These are phyloP conservation scores for Anoplolepis gracilipes DNA, from an alignment of 1,140 invertebrate species.

Conservation along the genomic window DNA sequence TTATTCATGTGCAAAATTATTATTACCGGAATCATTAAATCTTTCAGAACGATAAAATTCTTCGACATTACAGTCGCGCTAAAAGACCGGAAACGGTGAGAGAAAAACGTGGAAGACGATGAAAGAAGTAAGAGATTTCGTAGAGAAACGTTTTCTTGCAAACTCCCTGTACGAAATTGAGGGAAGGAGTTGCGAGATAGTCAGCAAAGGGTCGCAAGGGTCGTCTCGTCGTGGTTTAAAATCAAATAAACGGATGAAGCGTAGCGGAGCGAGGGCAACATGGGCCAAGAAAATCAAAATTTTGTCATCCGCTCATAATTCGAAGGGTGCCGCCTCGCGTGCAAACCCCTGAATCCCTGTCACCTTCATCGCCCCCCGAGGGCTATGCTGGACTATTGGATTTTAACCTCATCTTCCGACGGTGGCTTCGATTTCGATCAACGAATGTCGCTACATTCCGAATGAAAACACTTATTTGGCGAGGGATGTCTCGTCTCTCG, in stretches of 20 bases:
- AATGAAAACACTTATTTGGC: constrained; percentile 74
- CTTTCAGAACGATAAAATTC: constrained; percentile 27
- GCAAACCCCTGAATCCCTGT: not conserved
- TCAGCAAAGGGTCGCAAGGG: constrained; percentile 41
- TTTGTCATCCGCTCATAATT: constrained; percentile 80
- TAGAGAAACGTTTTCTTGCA: constrained; percentile 41
- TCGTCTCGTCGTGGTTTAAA: constrained; percentile 68
- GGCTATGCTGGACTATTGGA: constrained; percentile 81
- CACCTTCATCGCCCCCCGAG: constrained; percentile 40
- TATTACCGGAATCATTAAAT: constrained; percentile 13
- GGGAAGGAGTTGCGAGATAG: constrained; percentile 41
- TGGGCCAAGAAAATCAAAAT: constrained; percentile 81
- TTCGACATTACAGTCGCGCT: not conserved
- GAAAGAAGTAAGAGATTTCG: constrained; percentile 42
- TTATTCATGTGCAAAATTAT: not conserved
- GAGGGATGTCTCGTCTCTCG: constrained; percentile 61
- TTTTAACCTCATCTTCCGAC: constrained; percentile 82
- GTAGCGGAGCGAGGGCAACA: constrained; percentile 41
- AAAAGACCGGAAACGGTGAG: constrained; percentile 37
- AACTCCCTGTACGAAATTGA: constrained; percentile 19
- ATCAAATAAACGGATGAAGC: constrained; percentile 73
- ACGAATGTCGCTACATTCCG: constrained; percentile 72
- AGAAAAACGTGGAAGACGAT: constrained; percentile 14
- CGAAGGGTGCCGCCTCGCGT: constrained; percentile 67
- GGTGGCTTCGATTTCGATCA: constrained; percentile 76